phyloP scores from a whole-genome alignment of 2,888 invertebrate genomes.

The Stenodema calcarata region DNA sequence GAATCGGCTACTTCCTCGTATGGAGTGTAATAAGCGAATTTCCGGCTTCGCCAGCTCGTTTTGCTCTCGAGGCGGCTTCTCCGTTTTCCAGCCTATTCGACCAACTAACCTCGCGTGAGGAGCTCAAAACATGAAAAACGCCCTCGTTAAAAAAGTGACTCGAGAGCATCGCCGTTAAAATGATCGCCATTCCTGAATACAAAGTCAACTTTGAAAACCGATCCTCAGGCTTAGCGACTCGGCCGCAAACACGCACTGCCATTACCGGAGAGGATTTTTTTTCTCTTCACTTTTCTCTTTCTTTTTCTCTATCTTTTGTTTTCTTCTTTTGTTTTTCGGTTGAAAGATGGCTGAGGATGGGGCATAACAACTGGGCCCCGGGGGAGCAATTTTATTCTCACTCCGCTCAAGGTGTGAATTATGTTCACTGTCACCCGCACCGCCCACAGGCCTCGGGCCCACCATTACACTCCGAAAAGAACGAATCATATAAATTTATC shows the following conservation, averaged over 20 bases:
- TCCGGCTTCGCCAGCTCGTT: too few species aligned
- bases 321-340: neutral
- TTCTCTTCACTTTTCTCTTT: too few species aligned
- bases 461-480: neutral
- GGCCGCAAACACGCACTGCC: neutral
- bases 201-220: constrained; percentile 6
- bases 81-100: neutral
- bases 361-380: neutral
- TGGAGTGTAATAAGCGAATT: too few species aligned
- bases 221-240: neutral
- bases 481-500: neutral
- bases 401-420: constrained; percentile 27
- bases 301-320: too few species aligned
- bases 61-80: too few species aligned
- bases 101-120: neutral
- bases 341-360: constrained; percentile 7
- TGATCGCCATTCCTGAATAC: neutral
- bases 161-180: neutral
- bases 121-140: neutral
- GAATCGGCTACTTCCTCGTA: too few species aligned
- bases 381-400: neutral
- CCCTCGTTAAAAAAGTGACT: neutral
- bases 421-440: constrained; percentile 28
- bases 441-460: neutral
- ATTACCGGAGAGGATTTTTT: neutral